phyloP scores from a whole-genome alignment of 1,140 invertebrate genomes.

The Bradynema listronoti region DNA sequence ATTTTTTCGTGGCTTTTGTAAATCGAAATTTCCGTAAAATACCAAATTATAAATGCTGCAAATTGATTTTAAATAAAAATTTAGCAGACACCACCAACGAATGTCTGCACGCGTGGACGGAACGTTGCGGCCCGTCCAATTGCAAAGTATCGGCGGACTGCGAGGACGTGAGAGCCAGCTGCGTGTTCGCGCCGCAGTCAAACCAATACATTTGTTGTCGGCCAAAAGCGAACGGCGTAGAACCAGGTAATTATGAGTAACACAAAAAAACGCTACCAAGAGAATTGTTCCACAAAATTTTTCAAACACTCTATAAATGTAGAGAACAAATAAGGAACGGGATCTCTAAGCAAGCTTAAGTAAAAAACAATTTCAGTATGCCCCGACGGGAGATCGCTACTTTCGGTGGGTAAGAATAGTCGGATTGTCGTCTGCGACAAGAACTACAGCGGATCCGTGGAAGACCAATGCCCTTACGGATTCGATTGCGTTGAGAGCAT shows the following conservation, averaged over 20 bases:
- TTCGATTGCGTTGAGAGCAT: constrained; percentile 29
- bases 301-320: neutral
- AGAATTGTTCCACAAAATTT: constrained; percentile 8
- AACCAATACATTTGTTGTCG: constrained; percentile 30
- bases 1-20: too few relatives aligned
- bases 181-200: constrained; percentile 19
- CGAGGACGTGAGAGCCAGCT: constrained; percentile 10
- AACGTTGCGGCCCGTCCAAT: constrained; percentile 10
- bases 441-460: constrained; percentile 10
- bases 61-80: too few relatives aligned
- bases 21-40: too few relatives aligned
- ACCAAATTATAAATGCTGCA: too few relatives aligned
- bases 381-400: constrained; percentile 14
- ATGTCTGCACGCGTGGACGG: constrained; percentile 32
- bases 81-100: constrained; percentile 17
- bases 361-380: constrained; percentile 31
- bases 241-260: constrained; percentile 26
- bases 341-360: too few relatives aligned
- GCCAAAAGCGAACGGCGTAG: constrained; percentile 24
- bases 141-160: constrained; percentile 25
- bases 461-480: constrained; percentile 32
- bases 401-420: too few relatives aligned
- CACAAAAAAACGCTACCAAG: too few relatives aligned
- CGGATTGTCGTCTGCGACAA: constrained; percentile 14
- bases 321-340: too few relatives aligned